A percentile compares a stretch with the other conserved stretches of the same genome.
Conservation (phyloP, 2,113 vertebrate species). For the Passer domesticus region DNA sequence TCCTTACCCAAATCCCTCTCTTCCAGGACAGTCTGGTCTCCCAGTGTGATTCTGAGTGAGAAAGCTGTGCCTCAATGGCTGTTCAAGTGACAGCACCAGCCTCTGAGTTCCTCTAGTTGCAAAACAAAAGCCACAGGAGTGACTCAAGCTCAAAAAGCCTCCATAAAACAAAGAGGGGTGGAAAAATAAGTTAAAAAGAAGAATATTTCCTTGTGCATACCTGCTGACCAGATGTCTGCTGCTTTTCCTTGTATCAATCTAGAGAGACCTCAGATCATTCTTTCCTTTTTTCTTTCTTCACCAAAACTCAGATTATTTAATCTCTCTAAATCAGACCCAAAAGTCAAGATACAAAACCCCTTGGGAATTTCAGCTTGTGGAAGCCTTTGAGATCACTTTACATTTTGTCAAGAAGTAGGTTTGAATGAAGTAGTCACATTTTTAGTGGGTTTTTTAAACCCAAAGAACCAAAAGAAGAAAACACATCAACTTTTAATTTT, state of each 20-base stretch:
- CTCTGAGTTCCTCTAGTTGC: background rate
- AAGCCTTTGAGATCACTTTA: background rate
- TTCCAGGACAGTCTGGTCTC: background rate
- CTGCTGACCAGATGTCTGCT: background rate
- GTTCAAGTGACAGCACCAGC: background rate
- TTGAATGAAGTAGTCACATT: background rate
- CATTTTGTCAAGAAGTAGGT: background rate
- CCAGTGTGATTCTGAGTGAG: rapidly evolving
- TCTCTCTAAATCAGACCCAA: background rate
- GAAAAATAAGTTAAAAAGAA: background rate
- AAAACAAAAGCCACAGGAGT: background rate
- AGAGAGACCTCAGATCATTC: background rate
- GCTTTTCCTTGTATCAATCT: rapidly evolving
- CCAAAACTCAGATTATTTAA: background rate
- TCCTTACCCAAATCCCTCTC: background rate
- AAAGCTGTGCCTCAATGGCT: rapidly evolving
- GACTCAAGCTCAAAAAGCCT: background rate
- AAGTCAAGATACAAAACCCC: background rate
- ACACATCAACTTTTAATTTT: background rate
- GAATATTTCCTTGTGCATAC: background rate
- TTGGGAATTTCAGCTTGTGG: background rate
- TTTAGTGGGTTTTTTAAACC: background rate
- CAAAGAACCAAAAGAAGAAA: background rate
- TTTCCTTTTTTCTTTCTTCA: background rate
- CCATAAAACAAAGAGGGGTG: too few relatives aligned